A percentile compares a stretch with the other conserved stretches of the same genome.
Conservation (phyloP, 2,888 invertebrate genomes). For the Meandrusa payeni region DNA sequence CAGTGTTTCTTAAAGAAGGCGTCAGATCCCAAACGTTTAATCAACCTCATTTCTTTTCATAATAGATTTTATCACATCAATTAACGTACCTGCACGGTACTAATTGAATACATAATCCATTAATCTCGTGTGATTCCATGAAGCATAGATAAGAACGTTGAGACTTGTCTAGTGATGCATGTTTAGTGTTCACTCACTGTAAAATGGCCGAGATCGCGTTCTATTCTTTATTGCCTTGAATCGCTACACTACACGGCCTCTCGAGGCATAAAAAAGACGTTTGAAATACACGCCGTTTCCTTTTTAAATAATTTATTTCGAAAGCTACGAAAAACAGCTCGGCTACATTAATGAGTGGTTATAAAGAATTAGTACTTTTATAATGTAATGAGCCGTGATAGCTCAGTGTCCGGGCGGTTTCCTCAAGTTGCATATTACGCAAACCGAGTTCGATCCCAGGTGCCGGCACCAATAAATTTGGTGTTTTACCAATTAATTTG, state of each 20-base stretch:
- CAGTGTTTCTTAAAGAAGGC: background rate
- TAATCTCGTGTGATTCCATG: constrained; percentile 17
- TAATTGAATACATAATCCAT: constrained; percentile 23
- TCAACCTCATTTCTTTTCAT: background rate
- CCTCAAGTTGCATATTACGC: too few relatives aligned
- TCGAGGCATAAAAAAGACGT: background rate
- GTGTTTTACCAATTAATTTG: too few relatives aligned
- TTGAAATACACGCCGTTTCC: background rate
- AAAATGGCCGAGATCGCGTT: constrained; percentile 53
- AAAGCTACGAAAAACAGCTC: background rate
- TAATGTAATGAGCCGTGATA: too few relatives aligned
- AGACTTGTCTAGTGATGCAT: constrained; percentile 12
- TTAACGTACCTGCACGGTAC: constrained; percentile 16
- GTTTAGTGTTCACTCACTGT: constrained; percentile 49
- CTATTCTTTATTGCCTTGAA: constrained; percentile 36
- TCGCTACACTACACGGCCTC: background rate
- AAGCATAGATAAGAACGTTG: constrained; percentile 11
- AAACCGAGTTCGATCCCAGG: too few relatives aligned
- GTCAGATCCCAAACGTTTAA: too few relatives aligned
- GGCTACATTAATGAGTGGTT: too few relatives aligned
- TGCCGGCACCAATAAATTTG: too few relatives aligned
- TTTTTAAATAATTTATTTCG: constrained; percentile 5
- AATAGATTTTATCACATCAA: constrained; percentile 18
- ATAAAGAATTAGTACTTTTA: too few relatives aligned
- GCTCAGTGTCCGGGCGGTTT: too few relatives aligned